These are phyloP conservation scores for Propithecus perrieri DNA, from an alignment of 2,797 vertebrate genomes.

Conservation along the genomic window DNA sequence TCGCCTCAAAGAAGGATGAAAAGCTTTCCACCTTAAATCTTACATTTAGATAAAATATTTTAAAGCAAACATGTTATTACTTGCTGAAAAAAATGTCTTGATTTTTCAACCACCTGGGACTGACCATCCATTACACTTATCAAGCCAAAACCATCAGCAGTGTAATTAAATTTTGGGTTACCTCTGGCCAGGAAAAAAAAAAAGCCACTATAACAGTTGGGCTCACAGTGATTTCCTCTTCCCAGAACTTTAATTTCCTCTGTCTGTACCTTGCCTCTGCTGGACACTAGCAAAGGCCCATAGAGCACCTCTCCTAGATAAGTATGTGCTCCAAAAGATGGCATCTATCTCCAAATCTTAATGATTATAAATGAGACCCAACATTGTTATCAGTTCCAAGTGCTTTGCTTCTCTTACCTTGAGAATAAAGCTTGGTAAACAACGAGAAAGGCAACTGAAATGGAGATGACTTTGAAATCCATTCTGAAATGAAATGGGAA, in stretches of 20 bases:
- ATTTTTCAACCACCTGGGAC: constrained; percentile 31
- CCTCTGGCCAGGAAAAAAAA: neutral
- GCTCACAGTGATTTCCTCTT: constrained; percentile 73
- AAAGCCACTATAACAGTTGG: neutral
- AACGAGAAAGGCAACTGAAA: neutral
- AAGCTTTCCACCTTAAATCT: neutral
- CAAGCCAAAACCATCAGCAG: constrained; percentile 24
- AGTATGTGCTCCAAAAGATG: neutral
- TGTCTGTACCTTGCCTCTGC: constrained; percentile 52
- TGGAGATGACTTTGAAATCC: neutral
- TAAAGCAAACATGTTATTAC: constrained; percentile 42
- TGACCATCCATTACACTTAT: constrained; percentile 52
- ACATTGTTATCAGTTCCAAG: neutral
- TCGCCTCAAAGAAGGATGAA: neutral
- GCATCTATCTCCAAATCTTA: constrained; percentile 28
- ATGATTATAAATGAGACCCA: constrained; percentile 61
- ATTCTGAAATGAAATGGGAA: constrained; percentile 1
- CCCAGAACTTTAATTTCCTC: constrained; percentile 79
- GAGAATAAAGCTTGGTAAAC: neutral
- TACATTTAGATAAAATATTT: constrained; percentile 46
- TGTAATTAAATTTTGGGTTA: constrained; percentile 68
- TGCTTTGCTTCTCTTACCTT: constrained; percentile 7
- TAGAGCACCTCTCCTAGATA: constrained; percentile 30
- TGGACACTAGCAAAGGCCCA: constrained; percentile 50
- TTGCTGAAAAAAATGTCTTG: neutral